Evolutionary conservation across 2,888 invertebrate genomes (phyloP).

Genomic region (Gisinianus flammeolus): DNA sequence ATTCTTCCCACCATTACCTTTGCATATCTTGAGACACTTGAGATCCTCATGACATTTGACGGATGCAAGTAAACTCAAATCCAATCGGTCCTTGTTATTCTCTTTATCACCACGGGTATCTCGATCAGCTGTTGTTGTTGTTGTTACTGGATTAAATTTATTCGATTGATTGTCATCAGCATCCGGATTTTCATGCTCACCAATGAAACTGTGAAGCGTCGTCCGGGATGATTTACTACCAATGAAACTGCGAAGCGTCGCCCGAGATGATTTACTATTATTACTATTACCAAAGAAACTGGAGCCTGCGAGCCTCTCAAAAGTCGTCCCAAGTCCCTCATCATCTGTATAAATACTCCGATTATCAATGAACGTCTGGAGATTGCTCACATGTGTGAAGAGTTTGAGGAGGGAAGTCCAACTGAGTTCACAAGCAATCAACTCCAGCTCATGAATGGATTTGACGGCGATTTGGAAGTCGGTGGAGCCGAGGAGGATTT

Average conservation of each 20-base stretch:
- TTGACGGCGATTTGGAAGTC: conserved; percentile 31
- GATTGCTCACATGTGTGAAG: conserved; percentile 9
- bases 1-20: not conserved
- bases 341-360: not conserved
- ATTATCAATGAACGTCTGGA: conserved; percentile 11
- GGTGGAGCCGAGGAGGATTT: not conserved
- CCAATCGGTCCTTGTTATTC: conserved; percentile 1
- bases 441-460: conserved; percentile 16
- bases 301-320: too few relatives aligned
- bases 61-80: conserved; percentile 19
- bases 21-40: conserved; percentile 18
- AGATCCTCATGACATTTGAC: conserved; percentile 22
- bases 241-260: not conserved
- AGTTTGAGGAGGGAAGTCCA: conserved; percentile 20
- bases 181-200: too few relatives aligned
- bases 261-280: too few relatives aligned
- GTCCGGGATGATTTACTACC: conserved; percentile 6
- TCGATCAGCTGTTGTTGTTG: too few relatives aligned
- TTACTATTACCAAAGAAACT: too few relatives aligned
- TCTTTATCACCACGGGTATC: not conserved
- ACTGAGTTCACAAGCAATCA: conserved; percentile 10
- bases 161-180: too few relatives aligned
- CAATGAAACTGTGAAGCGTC: too few relatives aligned
- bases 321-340: too few relatives aligned
- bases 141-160: too few relatives aligned